Percentiles rank a stretch among this genome's conserved stretches.
Conservation (phyloP, 2,797 vertebrate genomes). For the Antrozous pallidus region DNA sequence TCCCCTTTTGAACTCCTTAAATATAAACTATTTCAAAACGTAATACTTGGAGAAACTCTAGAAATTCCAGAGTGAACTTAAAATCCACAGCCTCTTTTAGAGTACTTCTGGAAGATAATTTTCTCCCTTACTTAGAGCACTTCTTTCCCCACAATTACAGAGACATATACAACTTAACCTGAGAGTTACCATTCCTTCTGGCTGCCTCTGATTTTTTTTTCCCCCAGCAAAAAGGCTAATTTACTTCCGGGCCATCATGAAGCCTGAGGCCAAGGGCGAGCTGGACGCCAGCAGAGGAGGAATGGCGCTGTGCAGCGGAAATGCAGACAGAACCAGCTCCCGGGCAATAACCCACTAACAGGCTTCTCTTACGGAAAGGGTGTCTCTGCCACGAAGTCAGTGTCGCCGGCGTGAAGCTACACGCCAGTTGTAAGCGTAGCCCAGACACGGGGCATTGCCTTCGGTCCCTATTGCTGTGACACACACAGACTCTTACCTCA, state of each 20-base stretch:
- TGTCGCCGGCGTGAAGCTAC: not conserved
- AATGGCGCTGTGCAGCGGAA: not conserved
- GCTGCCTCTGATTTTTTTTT: not conserved
- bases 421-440: not conserved
- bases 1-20: not conserved
- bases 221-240: not conserved
- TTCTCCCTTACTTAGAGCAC: not conserved
- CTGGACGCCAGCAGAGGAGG: not conserved
- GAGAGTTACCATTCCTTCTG: not conserved
- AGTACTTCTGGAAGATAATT: not conserved
- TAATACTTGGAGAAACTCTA: not conserved
- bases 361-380: not conserved
- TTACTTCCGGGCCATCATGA: not conserved
- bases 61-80: conserved; percentile 38
- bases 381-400: not conserved
- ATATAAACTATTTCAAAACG: conserved; percentile 28
- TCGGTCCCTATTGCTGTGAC: not conserved
- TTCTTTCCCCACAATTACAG: not conserved
- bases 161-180: not conserved
- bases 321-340: not conserved
- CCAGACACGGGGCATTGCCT: not conserved
- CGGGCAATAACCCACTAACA: not conserved
- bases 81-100: not conserved
- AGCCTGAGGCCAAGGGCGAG: not conserved
- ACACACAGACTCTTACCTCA: not conserved